phyloP scores from a whole-genome alignment of 1,140 invertebrate species.

The Coenobita brevimanus region DNA sequence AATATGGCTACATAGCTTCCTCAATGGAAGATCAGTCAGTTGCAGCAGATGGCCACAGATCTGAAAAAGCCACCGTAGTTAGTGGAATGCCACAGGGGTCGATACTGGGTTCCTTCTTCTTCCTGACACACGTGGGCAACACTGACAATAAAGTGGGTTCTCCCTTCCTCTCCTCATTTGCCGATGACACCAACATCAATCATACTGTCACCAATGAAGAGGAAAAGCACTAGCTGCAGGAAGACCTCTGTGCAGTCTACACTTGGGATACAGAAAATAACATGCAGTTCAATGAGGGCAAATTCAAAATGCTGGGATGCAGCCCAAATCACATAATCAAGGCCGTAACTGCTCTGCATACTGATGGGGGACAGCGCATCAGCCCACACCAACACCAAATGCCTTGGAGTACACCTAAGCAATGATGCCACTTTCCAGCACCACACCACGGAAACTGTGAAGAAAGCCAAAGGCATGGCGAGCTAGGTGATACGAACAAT shows the following conservation, averaged over 20 bases:
- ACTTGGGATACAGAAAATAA: background rate
- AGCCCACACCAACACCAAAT: too few species aligned
- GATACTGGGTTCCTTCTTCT: background rate
- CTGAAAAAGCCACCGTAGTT: background rate
- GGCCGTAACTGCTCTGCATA: too few species aligned
- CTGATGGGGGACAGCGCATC: too few species aligned
- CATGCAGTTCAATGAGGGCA: background rate
- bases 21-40: background rate
- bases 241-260: background rate
- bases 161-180: background rate
- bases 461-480: background rate
- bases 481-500: background rate
- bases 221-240: background rate
- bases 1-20: too few species aligned
- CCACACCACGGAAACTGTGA: background rate
- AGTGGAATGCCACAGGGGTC: constrained; percentile 19
- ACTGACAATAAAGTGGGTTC: background rate
- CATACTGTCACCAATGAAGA: background rate
- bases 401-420: too few species aligned
- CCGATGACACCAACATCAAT: background rate
- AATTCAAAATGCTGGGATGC: background rate
- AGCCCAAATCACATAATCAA: background rate
- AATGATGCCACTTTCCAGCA: too few species aligned
- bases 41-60: background rate
- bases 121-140: background rate